Base-by-base conservation (phyloP, 2,113 vertebrate species). In the Daboia siamensis region DNA sequence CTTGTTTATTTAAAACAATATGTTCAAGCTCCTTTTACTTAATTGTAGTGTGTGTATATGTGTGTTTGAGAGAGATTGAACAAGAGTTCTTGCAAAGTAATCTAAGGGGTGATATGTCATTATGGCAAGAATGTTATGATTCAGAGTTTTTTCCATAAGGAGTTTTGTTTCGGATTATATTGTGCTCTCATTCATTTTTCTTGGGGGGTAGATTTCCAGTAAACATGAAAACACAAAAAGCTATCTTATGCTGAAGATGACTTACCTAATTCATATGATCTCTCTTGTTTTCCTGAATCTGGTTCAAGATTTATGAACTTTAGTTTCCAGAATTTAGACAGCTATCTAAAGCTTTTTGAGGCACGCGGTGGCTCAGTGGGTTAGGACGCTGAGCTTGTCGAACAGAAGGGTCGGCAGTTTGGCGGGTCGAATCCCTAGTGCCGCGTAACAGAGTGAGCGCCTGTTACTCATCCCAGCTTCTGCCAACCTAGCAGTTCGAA, bases 11-110 rank as follows among this genome's bases (percentile, higher is more conserved):
- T 64, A n/a, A 69, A 69, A 69, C 29, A n/a, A 15, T n/a, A 13
- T 15, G 11, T 13, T 96, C 99, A 99, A 97, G 98, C 99, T 94
- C 48, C 29, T 88, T 56, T 51, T 51, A 51, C 48, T 51, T 56
- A 39, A 56, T 88, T 88, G 8, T 55, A 39, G 23, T 33, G 5
- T 57, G 57, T 9, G 48, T 24, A 3, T 59, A 3, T 59, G 57
- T 59, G 1, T 9, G 39, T 33, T 5, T 88, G 54, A 5, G 33
- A 9, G 52, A 2, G 33, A 23, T 85, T 86, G 93, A 85, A 84
- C 11, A 48, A 48, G 94, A 94, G 57, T 94, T 97, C 94, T 92
- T 96, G 93, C 94, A 96, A 96, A 95, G 89, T 90, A 94, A 52
- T 33, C 5, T 93, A 91, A 95, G 87, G 95, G 94, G 93, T 90